A percentile compares a stretch with the other conserved stretches of the same genome.
phyloP scores from a whole-genome alignment of 2,113 vertebrate species.

The Melanocharis versteri region DNA sequence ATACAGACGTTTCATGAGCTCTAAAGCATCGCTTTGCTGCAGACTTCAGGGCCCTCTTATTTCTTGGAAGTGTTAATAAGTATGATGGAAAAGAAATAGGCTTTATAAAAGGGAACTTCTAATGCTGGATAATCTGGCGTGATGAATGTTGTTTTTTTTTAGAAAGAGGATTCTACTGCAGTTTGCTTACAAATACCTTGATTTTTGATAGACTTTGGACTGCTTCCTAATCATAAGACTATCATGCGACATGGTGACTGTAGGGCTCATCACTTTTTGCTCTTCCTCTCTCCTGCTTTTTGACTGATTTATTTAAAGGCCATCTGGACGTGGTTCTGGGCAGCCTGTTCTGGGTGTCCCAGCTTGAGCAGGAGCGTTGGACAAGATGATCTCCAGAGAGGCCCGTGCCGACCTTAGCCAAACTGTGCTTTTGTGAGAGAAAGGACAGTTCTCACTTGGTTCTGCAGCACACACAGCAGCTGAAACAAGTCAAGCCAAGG shows the following conservation, averaged over 20 bases:
- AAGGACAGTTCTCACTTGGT: not conserved
- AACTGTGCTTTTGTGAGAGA: not conserved
- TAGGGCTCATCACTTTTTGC: not conserved
- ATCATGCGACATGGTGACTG: not conserved
- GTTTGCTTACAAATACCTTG: not conserved
- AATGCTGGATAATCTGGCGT: conserved; percentile 4
- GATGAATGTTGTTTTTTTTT: not conserved
- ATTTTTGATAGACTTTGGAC: not conserved
- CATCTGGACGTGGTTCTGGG: not conserved
- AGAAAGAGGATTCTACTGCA: not conserved
- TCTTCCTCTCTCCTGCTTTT: not conserved
- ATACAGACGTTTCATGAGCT: conserved; percentile 51
- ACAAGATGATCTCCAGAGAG: not conserved
- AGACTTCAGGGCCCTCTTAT: conserved; percentile 58
- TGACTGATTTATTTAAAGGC: not conserved
- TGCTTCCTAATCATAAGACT: not conserved
- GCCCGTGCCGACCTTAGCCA: not conserved
- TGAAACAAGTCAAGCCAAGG: not conserved
- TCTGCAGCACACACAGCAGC: not conserved
- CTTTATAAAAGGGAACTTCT: conserved; percentile 22
- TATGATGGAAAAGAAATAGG: not conserved
- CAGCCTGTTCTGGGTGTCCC: not conserved
- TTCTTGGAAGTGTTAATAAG: conserved; percentile 59
- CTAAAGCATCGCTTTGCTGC: conserved; percentile 59
- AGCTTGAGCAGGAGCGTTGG: not conserved